These are phyloP conservation scores for Netta rufina DNA, from an alignment of 2,797 vertebrate species.

Conservation along the genomic window DNA sequence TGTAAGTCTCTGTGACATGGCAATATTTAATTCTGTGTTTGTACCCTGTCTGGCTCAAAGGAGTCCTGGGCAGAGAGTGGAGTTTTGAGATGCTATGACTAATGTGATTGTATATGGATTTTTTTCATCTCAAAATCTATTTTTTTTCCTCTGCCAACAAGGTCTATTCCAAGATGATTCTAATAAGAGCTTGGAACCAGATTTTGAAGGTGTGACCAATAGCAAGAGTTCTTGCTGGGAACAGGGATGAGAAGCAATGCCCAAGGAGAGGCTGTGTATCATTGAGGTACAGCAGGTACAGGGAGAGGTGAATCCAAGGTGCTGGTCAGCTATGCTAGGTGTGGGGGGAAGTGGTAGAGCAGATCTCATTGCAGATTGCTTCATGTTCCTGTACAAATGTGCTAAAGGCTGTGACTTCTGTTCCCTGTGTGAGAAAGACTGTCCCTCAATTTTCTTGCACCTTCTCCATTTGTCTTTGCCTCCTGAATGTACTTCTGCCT, in stretches of 20 bases:
- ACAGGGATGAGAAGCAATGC: background rate
- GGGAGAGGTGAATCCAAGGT: background rate
- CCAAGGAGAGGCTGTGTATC: background rate
- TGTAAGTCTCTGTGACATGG: background rate
- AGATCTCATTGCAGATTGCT: background rate
- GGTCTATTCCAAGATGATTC: background rate
- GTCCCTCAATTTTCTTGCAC: background rate
- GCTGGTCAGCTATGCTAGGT: background rate
- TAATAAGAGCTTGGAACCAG: background rate
- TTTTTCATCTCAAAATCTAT: background rate
- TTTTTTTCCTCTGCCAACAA: background rate
- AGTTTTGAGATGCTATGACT: constrained; percentile 4
- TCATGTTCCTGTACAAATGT: background rate
- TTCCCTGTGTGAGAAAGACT: background rate
- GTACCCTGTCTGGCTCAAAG: background rate
- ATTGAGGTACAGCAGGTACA: background rate
- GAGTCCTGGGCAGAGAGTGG: background rate
- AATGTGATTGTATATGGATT: background rate
- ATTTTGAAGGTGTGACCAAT: background rate
- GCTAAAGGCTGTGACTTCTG: background rate
- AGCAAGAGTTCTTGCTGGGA: background rate
- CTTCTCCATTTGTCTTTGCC: background rate
- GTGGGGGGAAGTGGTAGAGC: background rate
- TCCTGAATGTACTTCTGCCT: background rate
- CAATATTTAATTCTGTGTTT: constrained; percentile 35